Percentiles rank a stretch among this genome's conserved stretches.
Conservation (phyloP, 2,888 invertebrate genomes). For the Dendrolimus pini region DNA sequence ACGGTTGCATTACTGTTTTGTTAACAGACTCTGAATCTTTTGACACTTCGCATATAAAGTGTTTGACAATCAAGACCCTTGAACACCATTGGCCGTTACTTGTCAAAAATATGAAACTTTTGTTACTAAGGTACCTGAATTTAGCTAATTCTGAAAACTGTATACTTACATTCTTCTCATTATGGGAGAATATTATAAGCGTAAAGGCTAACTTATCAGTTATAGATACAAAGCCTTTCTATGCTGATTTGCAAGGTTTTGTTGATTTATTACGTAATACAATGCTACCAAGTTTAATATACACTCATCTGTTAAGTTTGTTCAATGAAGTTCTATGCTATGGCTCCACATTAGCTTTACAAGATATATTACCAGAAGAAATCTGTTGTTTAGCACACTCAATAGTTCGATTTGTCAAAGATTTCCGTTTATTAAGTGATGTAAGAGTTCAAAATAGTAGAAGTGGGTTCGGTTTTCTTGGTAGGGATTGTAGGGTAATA, state of each 20-base stretch:
- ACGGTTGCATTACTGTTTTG: conserved; percentile 77
- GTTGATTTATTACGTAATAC: conserved; percentile 82
- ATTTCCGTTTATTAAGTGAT: conserved; percentile 83
- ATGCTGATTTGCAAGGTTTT: conserved; percentile 88
- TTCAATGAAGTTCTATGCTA: conserved; percentile 95
- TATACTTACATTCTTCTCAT: conserved; percentile 86
- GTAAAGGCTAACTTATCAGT: conserved; percentile 93
- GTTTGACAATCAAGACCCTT: conserved; percentile 88
- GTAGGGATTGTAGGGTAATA: conserved; percentile 55
- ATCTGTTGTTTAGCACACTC: conserved; percentile 91
- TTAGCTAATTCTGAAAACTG: conserved; percentile 81
- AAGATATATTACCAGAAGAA: conserved; percentile 91
- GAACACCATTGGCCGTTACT: conserved; percentile 91
- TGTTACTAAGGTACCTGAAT: conserved; percentile 76
- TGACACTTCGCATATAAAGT: conserved; percentile 91
- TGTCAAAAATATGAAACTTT: conserved; percentile 81
- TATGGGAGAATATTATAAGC: conserved; percentile 94
- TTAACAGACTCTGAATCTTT: conserved; percentile 88
- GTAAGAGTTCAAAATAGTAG: conserved; percentile 59
- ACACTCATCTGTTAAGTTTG: conserved; percentile 89
- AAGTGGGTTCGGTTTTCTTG: conserved; percentile 65
- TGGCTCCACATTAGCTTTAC: conserved; percentile 91
- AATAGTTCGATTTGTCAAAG: conserved; percentile 90
- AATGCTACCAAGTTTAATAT: conserved; percentile 86
- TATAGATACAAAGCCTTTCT: conserved; percentile 92